Base-by-base conservation (phyloP, 1,140 invertebrate genomes). In the Ooceraea biroi region DNA sequence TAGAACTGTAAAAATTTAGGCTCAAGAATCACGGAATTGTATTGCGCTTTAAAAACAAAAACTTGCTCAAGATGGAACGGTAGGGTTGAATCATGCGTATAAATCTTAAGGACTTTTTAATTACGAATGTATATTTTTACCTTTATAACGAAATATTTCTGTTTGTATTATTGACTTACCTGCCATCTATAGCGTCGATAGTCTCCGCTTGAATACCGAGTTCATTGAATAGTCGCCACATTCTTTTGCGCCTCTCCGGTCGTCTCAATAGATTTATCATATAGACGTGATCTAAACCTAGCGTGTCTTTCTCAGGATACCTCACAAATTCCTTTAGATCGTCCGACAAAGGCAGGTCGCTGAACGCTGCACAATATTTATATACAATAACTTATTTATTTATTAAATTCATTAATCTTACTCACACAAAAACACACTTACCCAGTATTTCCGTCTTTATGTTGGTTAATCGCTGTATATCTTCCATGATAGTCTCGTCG, bases 201-300 rank as follows among this genome's bases (percentile, higher is more conserved):
- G 96, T 92, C 65, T 96, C 96, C 3, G 95, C 97, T 25, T 97
- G 93, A 85, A 99, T 95, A 1, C 98, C 98, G 0, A 99, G 93
- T 90, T 98, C 96, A 22, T 96, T 93, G 66, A 99, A 97, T 72
- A 96, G 96, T 30, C 95, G 89, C 60, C 96, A 86, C 98, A 99
- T 99, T 91, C 97, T 95, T 7, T 93, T 84, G 41, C 97, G 94
- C 86, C 98, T 94, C 88, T 99, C 97, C 0, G 96, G 95, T 85
- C 99, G 94, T 85, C 99, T 94, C 65, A 96, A 93, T 60, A 99
- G 94, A 94, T 99, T 99, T 17, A 99, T 99, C 95, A 99, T 96
- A 91, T 97, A 99, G 69, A 99, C 96, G 88, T 97, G 94, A 93
- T 97, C 96, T 87, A 98, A 96, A 0, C 95, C 96, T 8, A 98